These are phyloP conservation scores for Sapayoa aenigma DNA, from an alignment of 2,113 vertebrate species.

Conservation along the genomic window DNA sequence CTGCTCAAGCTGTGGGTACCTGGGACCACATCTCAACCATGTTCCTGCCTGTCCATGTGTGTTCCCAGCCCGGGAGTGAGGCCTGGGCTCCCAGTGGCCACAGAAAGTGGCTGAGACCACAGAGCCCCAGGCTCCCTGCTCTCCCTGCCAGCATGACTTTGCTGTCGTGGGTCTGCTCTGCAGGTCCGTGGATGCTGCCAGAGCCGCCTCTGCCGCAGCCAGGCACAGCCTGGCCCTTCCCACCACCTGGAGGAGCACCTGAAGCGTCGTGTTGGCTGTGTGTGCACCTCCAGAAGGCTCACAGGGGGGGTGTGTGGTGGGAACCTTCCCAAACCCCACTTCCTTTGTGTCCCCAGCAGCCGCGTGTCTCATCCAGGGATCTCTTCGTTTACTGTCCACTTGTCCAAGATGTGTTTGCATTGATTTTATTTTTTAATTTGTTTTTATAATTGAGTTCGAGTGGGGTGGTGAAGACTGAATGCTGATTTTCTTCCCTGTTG, in stretches of 20 bases:
- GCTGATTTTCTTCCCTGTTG: slow-evolving; percentile 75
- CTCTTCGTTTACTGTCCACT: background rate
- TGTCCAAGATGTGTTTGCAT: background rate
- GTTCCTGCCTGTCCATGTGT: background rate
- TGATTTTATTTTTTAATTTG: background rate
- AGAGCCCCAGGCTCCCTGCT: background rate
- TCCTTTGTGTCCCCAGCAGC: background rate
- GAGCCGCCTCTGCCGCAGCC: background rate
- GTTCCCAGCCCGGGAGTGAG: background rate
- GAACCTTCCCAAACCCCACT: background rate
- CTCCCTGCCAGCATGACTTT: background rate
- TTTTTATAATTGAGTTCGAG: slow-evolving; percentile 27
- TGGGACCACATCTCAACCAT: rapidly evolving
- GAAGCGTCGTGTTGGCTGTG: rapidly evolving
- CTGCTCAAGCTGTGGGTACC: background rate
- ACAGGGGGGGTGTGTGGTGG: background rate
- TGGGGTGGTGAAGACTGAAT: slow-evolving; percentile 80
- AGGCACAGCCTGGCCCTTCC: background rate
- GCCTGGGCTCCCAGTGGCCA: rapidly evolving
- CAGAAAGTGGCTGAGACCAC: background rate
- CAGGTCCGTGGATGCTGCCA: background rate
- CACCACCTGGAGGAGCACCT: background rate
- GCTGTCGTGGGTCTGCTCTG: background rate
- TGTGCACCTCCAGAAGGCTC: background rate
- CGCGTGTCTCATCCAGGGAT: slow-evolving; percentile 18